These are phyloP conservation scores for Otus sunia DNA, from an alignment of 2,113 vertebrate species.

Conservation along the genomic window DNA sequence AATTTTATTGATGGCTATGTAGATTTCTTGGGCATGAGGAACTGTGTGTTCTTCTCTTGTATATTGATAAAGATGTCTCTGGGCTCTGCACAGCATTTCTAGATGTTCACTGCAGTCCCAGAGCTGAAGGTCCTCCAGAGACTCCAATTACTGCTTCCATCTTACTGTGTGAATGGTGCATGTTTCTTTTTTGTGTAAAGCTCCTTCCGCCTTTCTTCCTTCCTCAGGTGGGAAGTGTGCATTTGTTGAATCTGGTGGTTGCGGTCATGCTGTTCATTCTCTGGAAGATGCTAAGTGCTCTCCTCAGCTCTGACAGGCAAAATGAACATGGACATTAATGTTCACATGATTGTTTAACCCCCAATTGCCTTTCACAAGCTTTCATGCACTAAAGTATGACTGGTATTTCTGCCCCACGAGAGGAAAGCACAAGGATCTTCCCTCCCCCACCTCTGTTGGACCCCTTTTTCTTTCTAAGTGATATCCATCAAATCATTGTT, in stretches of 20 bases:
- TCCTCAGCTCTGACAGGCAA: neutral
- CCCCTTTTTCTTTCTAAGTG: neutral
- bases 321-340: neutral
- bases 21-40: neutral
- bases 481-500: neutral
- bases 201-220: neutral
- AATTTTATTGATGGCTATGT: constrained; percentile 22
- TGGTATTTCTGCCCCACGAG: neutral
- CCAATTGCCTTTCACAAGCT: neutral
- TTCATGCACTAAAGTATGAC: neutral
- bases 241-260: neutral
- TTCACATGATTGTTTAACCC: neutral
- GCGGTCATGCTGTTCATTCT: neutral
- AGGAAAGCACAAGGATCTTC: neutral
- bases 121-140: neutral
- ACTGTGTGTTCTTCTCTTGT: neutral
- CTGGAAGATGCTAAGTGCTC: neutral
- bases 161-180: neutral
- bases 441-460: accelerated
- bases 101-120: neutral
- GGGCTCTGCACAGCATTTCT: neutral
- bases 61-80: neutral
- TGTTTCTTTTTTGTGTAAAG: neutral
- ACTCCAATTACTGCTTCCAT: neutral
- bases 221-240: neutral